Evolutionary conservation across 2,888 invertebrate genomes (phyloP), one percentile per base, ranked within the genome.

Genomic region (Pseudanteris insignis): DNA sequence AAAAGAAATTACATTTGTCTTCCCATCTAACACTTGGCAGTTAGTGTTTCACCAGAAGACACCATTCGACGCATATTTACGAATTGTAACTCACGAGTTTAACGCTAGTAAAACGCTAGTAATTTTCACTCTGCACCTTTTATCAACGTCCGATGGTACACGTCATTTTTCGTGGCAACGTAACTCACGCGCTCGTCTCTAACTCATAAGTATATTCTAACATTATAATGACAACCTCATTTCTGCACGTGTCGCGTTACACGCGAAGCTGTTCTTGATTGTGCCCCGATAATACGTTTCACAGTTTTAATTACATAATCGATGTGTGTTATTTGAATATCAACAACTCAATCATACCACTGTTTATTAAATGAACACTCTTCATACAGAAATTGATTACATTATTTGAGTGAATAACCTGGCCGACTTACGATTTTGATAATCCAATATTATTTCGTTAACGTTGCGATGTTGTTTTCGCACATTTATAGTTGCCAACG

Each of bases 181-280:
- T n/a, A n/a, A n/a, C n/a, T n/a, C n/a, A n/a, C n/a, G n/a, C n/a
- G n/a, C n/a, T n/a, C n/a, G n/a, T n/a, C n/a, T n/a, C n/a, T n/a
- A n/a, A n/a, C n/a, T n/a, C n/a, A n/a, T n/a, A n/a, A n/a, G n/a
- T n/a, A n/a, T n/a, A n/a, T n/a, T n/a, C n/a, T n/a, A n/a, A n/a
- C n/a, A n/a, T n/a, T n/a, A n/a, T n/a, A n/a, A n/a, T n/a, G n/a
- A n/a, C n/a, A n/a, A n/a, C n/a, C n/a, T n/a, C n/a, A n/a, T n/a
- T n/a, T 46, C 46, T 46, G 53, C 59, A 59, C 59, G 51, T 59
- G 59, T 59, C 59, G 30, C 59, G 30, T 51, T 53, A 59, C 47
- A 36, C 46, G 34, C 51, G 18, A 51, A 47, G 51, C 40, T 41
- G 40, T 51, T 59, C 46, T 59, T 41, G 46, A 59, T 59, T 36